Conservation (phyloP, 1,140 invertebrate genomes). For the Alviniconcha marisindica region DNA sequence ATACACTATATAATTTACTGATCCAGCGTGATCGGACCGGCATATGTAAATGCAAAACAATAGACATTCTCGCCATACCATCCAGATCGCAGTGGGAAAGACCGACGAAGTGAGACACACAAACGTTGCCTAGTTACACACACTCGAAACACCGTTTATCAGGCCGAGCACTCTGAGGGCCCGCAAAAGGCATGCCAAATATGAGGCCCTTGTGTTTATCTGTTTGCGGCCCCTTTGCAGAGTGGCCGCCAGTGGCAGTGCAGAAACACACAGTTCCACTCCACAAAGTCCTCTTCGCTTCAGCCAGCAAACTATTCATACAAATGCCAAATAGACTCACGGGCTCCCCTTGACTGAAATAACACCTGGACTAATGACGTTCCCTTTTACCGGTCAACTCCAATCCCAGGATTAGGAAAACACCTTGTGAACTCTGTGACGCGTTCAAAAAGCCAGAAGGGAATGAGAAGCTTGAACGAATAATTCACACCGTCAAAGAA, state of each 20-base stretch:
- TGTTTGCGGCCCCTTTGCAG: neutral
- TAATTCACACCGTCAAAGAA: neutral
- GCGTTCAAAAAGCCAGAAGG: neutral
- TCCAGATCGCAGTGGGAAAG: neutral
- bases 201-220: constrained; percentile 13
- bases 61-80: too few species aligned
- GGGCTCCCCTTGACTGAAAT: neutral
- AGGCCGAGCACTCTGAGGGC: neutral
- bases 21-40: neutral
- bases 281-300: neutral
- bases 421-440: neutral
- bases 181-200: neutral
- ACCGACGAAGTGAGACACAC: neutral
- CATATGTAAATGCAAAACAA: too few species aligned
- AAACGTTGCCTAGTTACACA: too few species aligned
- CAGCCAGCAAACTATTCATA: neutral
- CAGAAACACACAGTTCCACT: neutral
- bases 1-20: neutral
- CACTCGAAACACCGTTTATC: neutral
- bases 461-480: constrained; percentile 3
- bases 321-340: neutral
- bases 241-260: neutral
- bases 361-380: neutral
- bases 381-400: neutral
- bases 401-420: neutral